Percentiles rank a stretch among this genome's conserved stretches.
phyloP scores from a whole-genome alignment of 53 echinoderm and acorn worm genomes.

The Astropecten irregularis region DNA sequence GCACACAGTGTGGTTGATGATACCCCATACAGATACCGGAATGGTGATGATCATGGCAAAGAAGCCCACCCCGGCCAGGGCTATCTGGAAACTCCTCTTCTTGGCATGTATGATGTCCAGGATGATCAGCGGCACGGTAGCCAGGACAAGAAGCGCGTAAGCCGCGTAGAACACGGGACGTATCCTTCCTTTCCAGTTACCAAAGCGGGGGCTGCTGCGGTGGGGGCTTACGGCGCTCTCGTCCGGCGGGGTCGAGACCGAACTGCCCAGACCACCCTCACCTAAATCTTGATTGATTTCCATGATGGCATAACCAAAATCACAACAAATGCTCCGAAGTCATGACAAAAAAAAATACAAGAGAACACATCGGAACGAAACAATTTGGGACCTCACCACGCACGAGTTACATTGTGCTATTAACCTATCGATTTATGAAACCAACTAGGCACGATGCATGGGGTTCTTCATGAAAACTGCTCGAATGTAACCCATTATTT shows the following conservation, averaged over 20 bases:
- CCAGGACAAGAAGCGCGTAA: conserved; percentile 55
- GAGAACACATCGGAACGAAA: too few species aligned
- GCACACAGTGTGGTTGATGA: conserved; percentile 82
- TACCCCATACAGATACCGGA: conserved; percentile 87
- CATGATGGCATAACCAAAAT: too few species aligned
- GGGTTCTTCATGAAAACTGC: too few species aligned
- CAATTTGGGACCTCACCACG: too few species aligned
- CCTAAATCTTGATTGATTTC: too few species aligned
- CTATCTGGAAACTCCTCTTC: neutral
- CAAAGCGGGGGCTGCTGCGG: neutral
- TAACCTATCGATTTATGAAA: too few species aligned
- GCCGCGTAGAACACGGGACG: conserved; percentile 26
- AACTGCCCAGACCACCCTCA: too few species aligned
- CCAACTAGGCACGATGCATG: too few species aligned
- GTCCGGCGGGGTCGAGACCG: neutral
- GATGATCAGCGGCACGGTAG: conserved; percentile 39
- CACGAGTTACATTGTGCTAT: too few species aligned
- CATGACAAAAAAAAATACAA: too few species aligned
- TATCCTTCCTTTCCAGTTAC: conserved; percentile 30
- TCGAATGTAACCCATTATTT: too few species aligned
- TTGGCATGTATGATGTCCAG: neutral
- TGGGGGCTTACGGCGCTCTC: neutral
- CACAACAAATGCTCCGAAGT: too few species aligned
- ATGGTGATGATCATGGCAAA: conserved; percentile 62
- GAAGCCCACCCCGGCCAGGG: conserved; percentile 5